Evolutionary conservation across 2,797 vertebrate genomes (phyloP), one percentile per base, ranked within the genome.

Genomic region (Salarias fasciatus): DNA sequence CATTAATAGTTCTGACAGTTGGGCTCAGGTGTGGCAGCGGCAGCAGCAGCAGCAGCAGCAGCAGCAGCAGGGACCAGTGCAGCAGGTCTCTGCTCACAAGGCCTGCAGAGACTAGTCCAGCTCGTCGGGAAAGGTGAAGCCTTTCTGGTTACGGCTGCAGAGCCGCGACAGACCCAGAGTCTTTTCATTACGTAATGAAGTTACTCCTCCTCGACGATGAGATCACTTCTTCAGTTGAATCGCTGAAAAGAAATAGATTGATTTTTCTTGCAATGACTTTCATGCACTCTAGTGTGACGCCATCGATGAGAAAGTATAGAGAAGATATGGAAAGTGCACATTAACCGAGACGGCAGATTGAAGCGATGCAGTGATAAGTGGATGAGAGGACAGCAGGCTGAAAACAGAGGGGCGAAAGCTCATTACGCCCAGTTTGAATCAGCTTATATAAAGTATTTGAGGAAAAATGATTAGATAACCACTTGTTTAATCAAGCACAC

Each of bases 11-110:
- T 71, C 12, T 68, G 79, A 61, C 79, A 69, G 77, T 70, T 78
- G 31, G 46, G 46, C 59, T 81, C 70, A 82, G 84, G 84, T 84
- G 76, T 78, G 75, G 75, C 43, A n/a, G 10, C 46, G 42, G 48
- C 15, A 48, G 58, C 47, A 48, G 53, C 33, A 57, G 69, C 46
- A 42, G 48, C 15, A 48, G 75, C 43, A n/a, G 10, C 46, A 42
- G 48, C 15, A 48, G 58, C 47, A 48, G 53, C 33, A 57, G 69
- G 69, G 74, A 84, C 79, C 70, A 54, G 80, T 52, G 57, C 44
- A 71, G 79, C 84, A 80, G 77, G 77, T 82, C 67, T 72, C n/a
- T 51, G 42, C 58, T 30, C 8, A 28, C 3, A 29, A 40, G 36
- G 69, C 76, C 44, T 77, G 80, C 13, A 64, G 43, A 53, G 63